phyloP scores from a whole-genome alignment of 2,888 invertebrate species.

The Coelopa pilipes region DNA sequence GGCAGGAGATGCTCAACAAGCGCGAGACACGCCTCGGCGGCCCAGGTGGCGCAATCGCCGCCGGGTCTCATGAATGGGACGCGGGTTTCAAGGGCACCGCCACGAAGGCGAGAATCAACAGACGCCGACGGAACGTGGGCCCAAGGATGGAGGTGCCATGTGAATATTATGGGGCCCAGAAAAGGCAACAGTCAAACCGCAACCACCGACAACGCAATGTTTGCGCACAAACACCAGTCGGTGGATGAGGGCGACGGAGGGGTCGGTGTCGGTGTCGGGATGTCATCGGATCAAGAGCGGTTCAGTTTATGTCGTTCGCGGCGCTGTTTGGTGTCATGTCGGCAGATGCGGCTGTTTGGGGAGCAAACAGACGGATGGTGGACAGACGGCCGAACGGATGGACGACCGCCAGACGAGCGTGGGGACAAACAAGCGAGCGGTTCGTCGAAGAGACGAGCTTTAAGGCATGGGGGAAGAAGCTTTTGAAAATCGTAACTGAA shows the following conservation, averaged over 20 bases:
- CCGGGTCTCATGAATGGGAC: not conserved
- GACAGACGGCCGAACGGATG: slow-evolving; percentile 11
- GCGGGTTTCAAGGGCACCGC: not conserved
- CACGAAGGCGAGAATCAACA: not conserved
- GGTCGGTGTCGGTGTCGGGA: not conserved
- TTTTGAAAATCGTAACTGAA: slow-evolving; percentile 11
- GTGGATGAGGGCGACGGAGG: not conserved
- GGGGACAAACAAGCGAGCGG: not conserved
- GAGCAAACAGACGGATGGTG: slow-evolving; percentile 11
- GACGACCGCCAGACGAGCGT: not conserved
- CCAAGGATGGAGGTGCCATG: slow-evolving; percentile 7
- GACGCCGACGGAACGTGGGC: not conserved
- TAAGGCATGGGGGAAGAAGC: not conserved
- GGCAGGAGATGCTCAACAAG: too few species aligned
- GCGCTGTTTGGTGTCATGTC: not conserved
- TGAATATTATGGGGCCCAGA: slow-evolving; percentile 28
- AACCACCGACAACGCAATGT: slow-evolving; percentile 28
- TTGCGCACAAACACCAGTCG: slow-evolving; percentile 27
- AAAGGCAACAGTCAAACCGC: slow-evolving; percentile 39
- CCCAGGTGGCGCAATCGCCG: too few species aligned
- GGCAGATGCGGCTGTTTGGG: slow-evolving; percentile 21
- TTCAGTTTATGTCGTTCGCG: slow-evolving; percentile 11
- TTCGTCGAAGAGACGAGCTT: not conserved
- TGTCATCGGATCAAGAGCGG: not conserved
- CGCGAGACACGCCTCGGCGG: too few species aligned